Evolutionary conservation across 2,888 invertebrate species (phyloP), one percentile per base, ranked within the genome.

Genomic region (Helleia helle): DNA sequence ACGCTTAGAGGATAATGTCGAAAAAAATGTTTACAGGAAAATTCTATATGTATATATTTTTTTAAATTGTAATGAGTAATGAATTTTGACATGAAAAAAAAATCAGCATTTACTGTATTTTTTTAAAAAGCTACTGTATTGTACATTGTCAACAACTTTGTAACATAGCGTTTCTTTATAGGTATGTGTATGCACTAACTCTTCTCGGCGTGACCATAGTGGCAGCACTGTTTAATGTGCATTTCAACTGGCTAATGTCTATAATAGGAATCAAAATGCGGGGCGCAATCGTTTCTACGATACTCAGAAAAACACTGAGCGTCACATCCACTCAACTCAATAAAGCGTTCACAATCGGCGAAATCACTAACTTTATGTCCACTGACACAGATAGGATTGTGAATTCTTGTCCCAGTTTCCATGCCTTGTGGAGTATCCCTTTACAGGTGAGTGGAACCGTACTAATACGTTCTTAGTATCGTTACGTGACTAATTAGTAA

Each of bases 361-460:
- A 98, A 83, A 92, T 99, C 42, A 89, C 97, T 1, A 99, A 99
- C 75, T 94, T 96, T 55, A 96, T 99, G 94, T 97, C 97, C 18
- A 96, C 96, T 0, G 99, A 99, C 68, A 93, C 94, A 0, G 97
- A 98, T 67, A 88, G 98, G 52, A 94, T 99, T 52, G 94, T 97
- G 0, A 97, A 97, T 72, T 94, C 97, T 13, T 97, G 96, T 72
- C 92, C 95, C 2, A 97, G 96, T 75, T 97, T 99, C 68, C 99
- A 99, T 79, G 91, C 95, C 3, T 87, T 97, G 52, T 99, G 99
- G 98, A 97, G 97, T 72, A 93, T 98, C 62, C 98, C 98, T 4
- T 87, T 97, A 59, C 95, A 94, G 87, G 93, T 92, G 64, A 62
- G 42, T 48, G n/a, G n/a, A n/a, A n/a, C n/a, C n/a, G n/a, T n/a